Evolutionary conservation across 2,888 invertebrate genomes (phyloP).

Genomic region (Ommatoiulus sabulosus): DNA sequence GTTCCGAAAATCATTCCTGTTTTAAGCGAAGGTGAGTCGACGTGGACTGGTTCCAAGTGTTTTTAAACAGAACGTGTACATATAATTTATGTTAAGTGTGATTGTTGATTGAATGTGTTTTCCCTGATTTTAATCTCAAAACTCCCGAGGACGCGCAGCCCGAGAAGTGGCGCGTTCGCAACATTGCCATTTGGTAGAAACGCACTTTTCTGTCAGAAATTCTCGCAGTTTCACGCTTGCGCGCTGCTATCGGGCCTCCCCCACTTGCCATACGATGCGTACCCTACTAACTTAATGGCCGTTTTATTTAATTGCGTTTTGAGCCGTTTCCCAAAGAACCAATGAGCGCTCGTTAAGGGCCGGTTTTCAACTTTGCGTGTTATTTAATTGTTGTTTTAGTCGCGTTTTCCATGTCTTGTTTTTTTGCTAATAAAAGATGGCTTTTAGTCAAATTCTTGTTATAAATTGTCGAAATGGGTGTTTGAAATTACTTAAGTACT

Average conservation of each 20-base stretch:
- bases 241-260: not conserved
- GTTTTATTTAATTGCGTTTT: not conserved
- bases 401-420: not conserved
- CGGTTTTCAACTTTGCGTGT: not conserved
- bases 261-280: not conserved
- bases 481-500: too few species aligned
- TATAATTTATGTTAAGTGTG: conserved; percentile 40
- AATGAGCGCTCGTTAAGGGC: not conserved
- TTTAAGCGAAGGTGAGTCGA: not conserved
- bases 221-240: not conserved
- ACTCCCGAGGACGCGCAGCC: not conserved
- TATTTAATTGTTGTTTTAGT: conserved; percentile 36
- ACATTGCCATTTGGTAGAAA: not conserved
- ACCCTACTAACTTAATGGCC: not conserved
- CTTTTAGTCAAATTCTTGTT: conserved; percentile 22
- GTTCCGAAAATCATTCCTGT: not conserved
- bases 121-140: not conserved
- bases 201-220: not conserved
- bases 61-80: conserved; percentile 36
- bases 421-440: conserved; percentile 27
- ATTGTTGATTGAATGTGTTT: not conserved
- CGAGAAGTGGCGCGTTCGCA: not conserved
- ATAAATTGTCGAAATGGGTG: not conserved
- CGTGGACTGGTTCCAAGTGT: conserved; percentile 31
- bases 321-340: conserved; percentile 27